Conservation (phyloP, 2,797 vertebrate species). For the Spheniscus humboldti region DNA sequence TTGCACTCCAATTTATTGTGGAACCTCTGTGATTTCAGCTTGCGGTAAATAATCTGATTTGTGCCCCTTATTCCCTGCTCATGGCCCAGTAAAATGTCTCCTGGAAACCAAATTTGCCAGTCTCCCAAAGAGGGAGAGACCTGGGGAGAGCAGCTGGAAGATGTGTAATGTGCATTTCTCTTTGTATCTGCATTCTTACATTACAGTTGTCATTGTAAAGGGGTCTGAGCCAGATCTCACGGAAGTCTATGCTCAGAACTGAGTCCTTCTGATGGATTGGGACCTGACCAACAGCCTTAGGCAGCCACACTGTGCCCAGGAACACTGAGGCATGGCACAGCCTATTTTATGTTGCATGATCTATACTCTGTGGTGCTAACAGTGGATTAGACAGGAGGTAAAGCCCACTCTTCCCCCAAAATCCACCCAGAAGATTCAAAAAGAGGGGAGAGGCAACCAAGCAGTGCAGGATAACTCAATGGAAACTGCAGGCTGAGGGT, state of each 20-base stretch:
- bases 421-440: neutral
- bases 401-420: neutral
- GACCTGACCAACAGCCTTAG: neutral
- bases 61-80: neutral
- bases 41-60: neutral
- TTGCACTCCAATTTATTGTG: neutral
- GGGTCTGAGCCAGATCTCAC: neutral
- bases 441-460: neutral
- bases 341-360: neutral
- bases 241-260: neutral
- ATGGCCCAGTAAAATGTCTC: neutral
- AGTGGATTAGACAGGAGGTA: neutral
- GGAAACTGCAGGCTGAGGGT: neutral
- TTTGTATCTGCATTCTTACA: neutral
- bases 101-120: neutral
- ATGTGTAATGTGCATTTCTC: neutral
- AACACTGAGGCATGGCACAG: neutral
- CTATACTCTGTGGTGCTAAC: neutral
- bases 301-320: neutral
- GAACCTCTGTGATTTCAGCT: neutral
- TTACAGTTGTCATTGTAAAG: neutral
- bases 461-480: neutral
- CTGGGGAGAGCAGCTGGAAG: neutral
- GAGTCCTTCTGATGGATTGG: neutral
- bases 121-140: neutral